Evolutionary conservation across 37 sponge, comb jelly and placozoan genomes (phyloP).

Genomic region (Amphimedon queenslandica): DNA sequence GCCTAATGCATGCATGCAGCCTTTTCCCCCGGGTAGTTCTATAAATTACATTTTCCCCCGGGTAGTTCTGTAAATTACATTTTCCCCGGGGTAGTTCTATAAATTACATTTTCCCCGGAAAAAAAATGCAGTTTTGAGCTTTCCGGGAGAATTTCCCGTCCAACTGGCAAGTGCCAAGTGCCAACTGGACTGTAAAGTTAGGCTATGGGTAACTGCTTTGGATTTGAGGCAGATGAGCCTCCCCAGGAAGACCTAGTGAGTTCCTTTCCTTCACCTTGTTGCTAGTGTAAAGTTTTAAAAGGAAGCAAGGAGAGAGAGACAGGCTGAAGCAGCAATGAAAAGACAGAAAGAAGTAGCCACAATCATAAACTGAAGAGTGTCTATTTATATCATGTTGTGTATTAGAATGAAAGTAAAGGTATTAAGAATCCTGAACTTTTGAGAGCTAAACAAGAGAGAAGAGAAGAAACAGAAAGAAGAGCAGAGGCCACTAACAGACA

Average conservation of each 20-base stretch:
- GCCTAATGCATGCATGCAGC: too few species aligned
- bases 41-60: too few species aligned
- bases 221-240: conserved; percentile 16
- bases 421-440: conserved; percentile 59
- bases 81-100: too few species aligned
- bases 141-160: too few species aligned
- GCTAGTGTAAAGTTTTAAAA: too few species aligned
- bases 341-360: conserved; percentile 49
- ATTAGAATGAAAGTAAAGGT: conserved; percentile 52
- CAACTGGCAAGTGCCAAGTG: too few species aligned
- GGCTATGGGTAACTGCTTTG: conserved; percentile 38
- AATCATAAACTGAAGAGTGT: too few species aligned
- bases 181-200: too few species aligned
- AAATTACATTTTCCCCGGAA: too few species aligned
- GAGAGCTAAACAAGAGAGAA: conserved; percentile 68
- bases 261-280: background rate
- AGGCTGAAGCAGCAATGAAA: conserved; percentile 47
- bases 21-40: too few species aligned
- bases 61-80: too few species aligned
- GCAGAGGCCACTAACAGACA: conserved; percentile 12
- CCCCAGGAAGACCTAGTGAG: conserved; percentile 3
- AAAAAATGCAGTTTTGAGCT: too few species aligned
- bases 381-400: background rate
- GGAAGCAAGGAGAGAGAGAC: conserved; percentile 47
- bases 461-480: conserved; percentile 54